These are phyloP conservation scores for Pachycephus smyrnensis DNA, from an alignment of 2,888 invertebrate species.

Conservation along the genomic window DNA sequence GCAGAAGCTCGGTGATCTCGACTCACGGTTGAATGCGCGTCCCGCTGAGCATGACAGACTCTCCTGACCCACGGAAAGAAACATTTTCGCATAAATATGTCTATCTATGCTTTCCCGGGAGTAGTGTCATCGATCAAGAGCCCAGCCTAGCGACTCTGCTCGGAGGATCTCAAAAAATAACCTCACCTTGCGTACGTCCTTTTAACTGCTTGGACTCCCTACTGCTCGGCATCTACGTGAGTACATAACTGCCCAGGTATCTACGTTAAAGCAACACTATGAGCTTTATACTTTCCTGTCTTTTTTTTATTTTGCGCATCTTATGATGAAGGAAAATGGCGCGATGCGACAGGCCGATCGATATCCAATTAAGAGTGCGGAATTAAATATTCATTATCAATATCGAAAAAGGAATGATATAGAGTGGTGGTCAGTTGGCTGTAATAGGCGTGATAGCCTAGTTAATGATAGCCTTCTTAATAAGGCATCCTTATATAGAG, in stretches of 20 bases:
- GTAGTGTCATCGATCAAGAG: neutral
- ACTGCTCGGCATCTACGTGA: neutral
- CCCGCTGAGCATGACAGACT: neutral
- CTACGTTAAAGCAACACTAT: neutral
- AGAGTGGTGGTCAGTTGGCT: slow-evolving; percentile 29
- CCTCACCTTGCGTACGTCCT: neutral
- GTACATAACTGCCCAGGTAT: neutral
- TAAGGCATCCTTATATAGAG: slow-evolving; percentile 53
- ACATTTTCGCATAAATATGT: neutral
- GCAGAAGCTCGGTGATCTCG: neutral
- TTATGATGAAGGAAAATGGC: neutral
- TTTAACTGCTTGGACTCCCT: neutral
- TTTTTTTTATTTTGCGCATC: neutral
- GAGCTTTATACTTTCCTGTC: neutral
- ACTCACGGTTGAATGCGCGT: neutral
- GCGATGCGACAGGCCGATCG: slow-evolving; percentile 16
- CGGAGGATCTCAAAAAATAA: neutral
- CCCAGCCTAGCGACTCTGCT: neutral
- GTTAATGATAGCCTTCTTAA: slow-evolving; percentile 61
- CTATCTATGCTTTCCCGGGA: neutral
- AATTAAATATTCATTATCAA: slow-evolving; percentile 60
- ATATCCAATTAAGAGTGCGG: slow-evolving; percentile 46
- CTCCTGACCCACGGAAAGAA: neutral
- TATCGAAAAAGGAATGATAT: slow-evolving; percentile 50
- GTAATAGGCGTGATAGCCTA: slow-evolving; percentile 56